Evolutionary conservation across 1,140 invertebrate species (phyloP), one percentile per base, ranked within the genome.

Genomic region (Zaprionus africanus): DNA sequence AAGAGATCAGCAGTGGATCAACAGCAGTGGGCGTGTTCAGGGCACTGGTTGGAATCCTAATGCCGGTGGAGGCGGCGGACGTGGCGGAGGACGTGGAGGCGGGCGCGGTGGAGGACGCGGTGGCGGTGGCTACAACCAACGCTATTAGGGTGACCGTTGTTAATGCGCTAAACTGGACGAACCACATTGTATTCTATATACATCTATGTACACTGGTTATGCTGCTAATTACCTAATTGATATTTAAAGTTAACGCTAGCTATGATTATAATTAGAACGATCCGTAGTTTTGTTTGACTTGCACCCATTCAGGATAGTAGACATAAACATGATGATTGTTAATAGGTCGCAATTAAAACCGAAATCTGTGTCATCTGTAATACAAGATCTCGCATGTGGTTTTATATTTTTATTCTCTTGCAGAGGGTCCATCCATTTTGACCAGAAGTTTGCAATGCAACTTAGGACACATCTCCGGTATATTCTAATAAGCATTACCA

Each of bases 11-110:
- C 76, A 82, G 53, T 87, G 91, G 88, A 66, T 81, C 2, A 66
- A 59, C 13, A 86, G 76, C 4, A 92, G 91, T 57, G 91, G 91
- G 51, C 91, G 91, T 41, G 91, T 92, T 0, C 91, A 92, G 31
- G 91, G 91, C 36, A 63, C 79, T 3, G 91, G 91, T n/a, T 92
- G 91, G 91, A 79, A 77, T 61, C 76, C 71, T 59, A 64, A 84
- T 17, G 74, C 72, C 22, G 77, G 76, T 59, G 63, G 80, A 15
- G 82, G 87, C 22, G 77, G 76, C 57, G 63, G 81, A 13, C 84
- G 87, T 12, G 75, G 81, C 13, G 84, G 83, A 24, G 61, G 78
- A 1, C 19, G 72, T 31, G 84, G 91, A 5, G 92, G 92, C 62
- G 92, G 93, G 58, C 90, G 93, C 7, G 76, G 81, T 11, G 57